Percentiles rank a stretch among this genome's conserved stretches.
These are phyloP conservation scores for Vannuccia rotundouncinata DNA, from an alignment of 2,888 invertebrate genomes.

Conservation along the genomic window DNA sequence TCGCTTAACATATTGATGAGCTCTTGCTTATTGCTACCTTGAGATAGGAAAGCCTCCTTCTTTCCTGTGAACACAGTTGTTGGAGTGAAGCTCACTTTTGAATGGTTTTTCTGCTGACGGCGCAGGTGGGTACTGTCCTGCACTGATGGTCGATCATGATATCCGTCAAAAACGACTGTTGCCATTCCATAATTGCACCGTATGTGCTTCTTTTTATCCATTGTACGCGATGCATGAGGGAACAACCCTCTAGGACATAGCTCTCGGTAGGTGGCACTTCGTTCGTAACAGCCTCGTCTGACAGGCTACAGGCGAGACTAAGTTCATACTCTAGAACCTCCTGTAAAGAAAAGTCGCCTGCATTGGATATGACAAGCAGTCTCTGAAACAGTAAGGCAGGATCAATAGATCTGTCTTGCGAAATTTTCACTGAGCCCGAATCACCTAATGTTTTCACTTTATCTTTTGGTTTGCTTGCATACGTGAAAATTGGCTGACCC, in stretches of 20 bases:
- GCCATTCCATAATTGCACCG: constrained; percentile 39
- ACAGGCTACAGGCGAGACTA: background rate
- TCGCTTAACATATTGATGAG: constrained; percentile 39
- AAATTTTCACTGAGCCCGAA: constrained; percentile 33
- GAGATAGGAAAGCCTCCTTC: constrained; percentile 40
- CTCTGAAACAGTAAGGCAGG: constrained; percentile 32
- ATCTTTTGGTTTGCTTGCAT: constrained; percentile 38
- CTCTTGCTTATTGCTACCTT: constrained; percentile 39
- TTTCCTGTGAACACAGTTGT: constrained; percentile 39
- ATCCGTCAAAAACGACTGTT: constrained; percentile 41
- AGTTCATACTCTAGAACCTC: constrained; percentile 28
- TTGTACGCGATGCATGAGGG: constrained; percentile 39
- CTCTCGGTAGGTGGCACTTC: constrained; percentile 33
- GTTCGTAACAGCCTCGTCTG: constrained; percentile 32
- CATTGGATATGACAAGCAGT: constrained; percentile 27
- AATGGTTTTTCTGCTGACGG: constrained; percentile 28
- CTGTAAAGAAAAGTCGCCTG: constrained; percentile 28
- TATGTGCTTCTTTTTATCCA: constrained; percentile 41
- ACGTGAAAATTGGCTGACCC: constrained; percentile 39
- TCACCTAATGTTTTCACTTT: constrained; percentile 35
- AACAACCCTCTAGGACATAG: constrained; percentile 42
- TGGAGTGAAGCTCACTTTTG: constrained; percentile 33
- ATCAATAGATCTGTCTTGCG: constrained; percentile 36
- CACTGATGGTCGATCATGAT: constrained; percentile 36
- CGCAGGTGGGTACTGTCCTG: constrained; percentile 39